Percentiles rank a stretch among this genome's conserved stretches.
Conservation (phyloP, 2,797 vertebrate species). For the Tokudaia muenninki region DNA sequence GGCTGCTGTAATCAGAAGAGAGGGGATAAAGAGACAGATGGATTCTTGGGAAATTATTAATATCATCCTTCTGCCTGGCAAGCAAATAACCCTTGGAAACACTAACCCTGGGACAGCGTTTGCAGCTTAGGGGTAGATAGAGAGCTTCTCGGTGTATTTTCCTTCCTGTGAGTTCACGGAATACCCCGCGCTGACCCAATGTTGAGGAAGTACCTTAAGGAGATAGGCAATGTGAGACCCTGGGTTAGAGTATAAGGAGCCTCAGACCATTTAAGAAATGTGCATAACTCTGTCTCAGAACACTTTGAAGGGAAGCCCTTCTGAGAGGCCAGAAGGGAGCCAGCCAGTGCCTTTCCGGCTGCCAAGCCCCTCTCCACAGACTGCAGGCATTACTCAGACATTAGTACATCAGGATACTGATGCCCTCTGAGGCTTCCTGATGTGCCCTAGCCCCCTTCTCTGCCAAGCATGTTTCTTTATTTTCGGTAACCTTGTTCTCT, state of each 20-base stretch:
- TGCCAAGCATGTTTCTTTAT: slow-evolving; percentile 29
- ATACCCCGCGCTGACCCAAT: neutral
- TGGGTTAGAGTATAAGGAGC: neutral
- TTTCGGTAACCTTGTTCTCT: slow-evolving; percentile 52
- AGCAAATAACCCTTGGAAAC: slow-evolving; percentile 26
- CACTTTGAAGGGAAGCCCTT: neutral
- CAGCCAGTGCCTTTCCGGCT: neutral
- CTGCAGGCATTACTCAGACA: neutral
- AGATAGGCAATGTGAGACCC: neutral
- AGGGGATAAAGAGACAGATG: neutral
- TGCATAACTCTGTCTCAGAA: neutral
- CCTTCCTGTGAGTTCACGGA: neutral
- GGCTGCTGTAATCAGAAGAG: slow-evolving; percentile 26
- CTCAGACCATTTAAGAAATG: neutral
- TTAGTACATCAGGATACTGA: neutral
- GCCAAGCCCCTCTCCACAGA: neutral
- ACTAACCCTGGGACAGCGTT: neutral
- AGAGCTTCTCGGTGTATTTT: neutral
- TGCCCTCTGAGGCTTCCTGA: neutral
- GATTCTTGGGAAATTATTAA: slow-evolving; percentile 29
- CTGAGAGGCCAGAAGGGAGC: neutral
- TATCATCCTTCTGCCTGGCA: slow-evolving; percentile 19
- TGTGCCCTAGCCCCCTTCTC: neutral
- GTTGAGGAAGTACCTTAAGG: neutral
- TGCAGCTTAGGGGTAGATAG: neutral